These are phyloP conservation scores for Cantharis nigra DNA, from an alignment of 2,888 invertebrate genomes.

Conservation along the genomic window DNA sequence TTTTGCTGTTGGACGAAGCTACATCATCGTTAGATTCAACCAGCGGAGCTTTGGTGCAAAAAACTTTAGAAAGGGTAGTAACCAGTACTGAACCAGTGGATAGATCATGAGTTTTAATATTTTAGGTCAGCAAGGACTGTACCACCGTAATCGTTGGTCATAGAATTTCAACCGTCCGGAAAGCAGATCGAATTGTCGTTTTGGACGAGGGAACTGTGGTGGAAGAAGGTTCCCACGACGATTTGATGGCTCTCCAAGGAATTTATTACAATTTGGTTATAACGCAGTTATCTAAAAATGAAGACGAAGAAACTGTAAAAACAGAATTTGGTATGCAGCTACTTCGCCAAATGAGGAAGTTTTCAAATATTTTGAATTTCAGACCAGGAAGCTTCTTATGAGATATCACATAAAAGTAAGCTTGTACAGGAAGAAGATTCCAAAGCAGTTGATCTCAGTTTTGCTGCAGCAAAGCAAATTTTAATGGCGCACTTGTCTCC, in stretches of 20 bases:
- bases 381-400: neutral
- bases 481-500: neutral
- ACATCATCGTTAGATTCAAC: slow-evolving; percentile 87
- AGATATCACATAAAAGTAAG: too few relatives aligned
- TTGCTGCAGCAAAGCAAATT: neutral
- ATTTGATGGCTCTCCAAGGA: slow-evolving; percentile 68
- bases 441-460: neutral
- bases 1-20: slow-evolving; percentile 83
- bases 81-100: neutral
- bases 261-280: slow-evolving; percentile 64
- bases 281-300: slow-evolving; percentile 58
- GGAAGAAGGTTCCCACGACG: slow-evolving; percentile 72
- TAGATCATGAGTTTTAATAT: neutral
- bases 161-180: slow-evolving; percentile 72
- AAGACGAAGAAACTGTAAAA: too few relatives aligned
- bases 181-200: slow-evolving; percentile 75
- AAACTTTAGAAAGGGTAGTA: slow-evolving; percentile 70
- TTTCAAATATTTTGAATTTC: neutral
- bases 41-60: slow-evolving; percentile 85
- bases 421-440: too few relatives aligned
- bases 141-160: slow-evolving; percentile 82
- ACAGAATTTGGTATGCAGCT: neutral
- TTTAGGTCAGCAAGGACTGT: slow-evolving; percentile 71
- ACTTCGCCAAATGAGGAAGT: neutral
- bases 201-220: slow-evolving; percentile 70